Evolutionary conservation across 2,888 invertebrate genomes (phyloP).

Genomic region (Pristionchus arcanus): DNA sequence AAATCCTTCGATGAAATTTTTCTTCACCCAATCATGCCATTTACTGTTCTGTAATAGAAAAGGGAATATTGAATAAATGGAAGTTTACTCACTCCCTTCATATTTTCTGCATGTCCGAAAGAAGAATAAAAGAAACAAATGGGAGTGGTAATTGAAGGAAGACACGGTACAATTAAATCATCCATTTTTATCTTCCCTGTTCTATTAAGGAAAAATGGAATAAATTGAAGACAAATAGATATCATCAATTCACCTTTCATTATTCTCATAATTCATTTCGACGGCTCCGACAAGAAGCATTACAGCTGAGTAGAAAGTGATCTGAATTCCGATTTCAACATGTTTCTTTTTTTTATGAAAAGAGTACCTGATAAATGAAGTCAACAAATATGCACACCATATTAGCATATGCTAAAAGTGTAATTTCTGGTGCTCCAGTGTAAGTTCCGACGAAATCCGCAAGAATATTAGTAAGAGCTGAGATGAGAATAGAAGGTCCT

Average conservation of each 20-base stretch:
- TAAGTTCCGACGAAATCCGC: constrained; percentile 76
- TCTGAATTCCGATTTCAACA: constrained; percentile 61
- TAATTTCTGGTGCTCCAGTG: constrained; percentile 75
- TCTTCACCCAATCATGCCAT: constrained; percentile 56
- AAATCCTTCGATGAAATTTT: constrained; percentile 57
- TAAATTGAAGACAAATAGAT: neutral
- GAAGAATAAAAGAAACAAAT: constrained; percentile 51
- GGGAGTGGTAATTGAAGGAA: constrained; percentile 39
- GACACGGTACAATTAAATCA: constrained; percentile 46
- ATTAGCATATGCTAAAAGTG: constrained; percentile 74
- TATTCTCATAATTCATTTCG: constrained; percentile 69
- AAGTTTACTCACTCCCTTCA: constrained; percentile 42
- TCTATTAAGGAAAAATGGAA: neutral
- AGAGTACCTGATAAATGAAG: constrained; percentile 70
- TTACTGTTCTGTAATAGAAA: constrained; percentile 10
- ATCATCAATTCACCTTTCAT: too few species aligned
- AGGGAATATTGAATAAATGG: too few species aligned
- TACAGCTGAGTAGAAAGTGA: constrained; percentile 75
- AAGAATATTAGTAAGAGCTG: constrained; percentile 75
- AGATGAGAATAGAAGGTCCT: constrained; percentile 77
- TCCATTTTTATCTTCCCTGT: constrained; percentile 34
- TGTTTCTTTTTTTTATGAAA: neutral
- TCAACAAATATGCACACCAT: constrained; percentile 73
- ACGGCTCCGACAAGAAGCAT: constrained; percentile 73
- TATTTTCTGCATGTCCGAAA: constrained; percentile 29